Evolutionary conservation across 1,140 invertebrate species (phyloP), one percentile per base, ranked within the genome.

Genomic region (Apis dorsata): DNA sequence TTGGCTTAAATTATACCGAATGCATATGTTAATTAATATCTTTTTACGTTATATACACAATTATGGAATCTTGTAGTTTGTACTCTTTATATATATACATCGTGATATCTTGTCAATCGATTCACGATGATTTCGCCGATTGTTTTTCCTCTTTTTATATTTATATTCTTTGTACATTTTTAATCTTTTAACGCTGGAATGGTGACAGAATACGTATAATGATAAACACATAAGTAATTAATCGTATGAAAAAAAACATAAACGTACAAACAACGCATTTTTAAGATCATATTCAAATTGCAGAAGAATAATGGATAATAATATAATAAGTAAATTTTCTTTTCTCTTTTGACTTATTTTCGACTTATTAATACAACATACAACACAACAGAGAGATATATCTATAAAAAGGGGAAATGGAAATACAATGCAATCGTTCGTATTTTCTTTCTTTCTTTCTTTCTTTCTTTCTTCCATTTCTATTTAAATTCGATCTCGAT

Each of bases 181-280:
- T 83, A 76, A 86, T 65, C 75, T 79, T 71, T 74, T 78, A 12
- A 12, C 24, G 53, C 77, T 15, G 77, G 34, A 44, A 71, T 51
- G 68, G 44, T 81, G 5, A 69, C 72, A 55, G 21, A 15, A 53
- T 21, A 62, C 24, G 44, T 60, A 65, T 63, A 63, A 19, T 60
- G 53, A 81, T 53, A 62, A 57, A 71, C 85, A 66, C 83, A 85
- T 76, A 77, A 60, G 77, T 34, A 55, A 80, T 77, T 74, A 66
- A 60, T 77, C 17, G 55, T 85, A 77, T 81, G 44, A 51, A 17
- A 70, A 70, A 88, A 77, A 88, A 80, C 79, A 3, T 34, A 83
- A 86, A 84, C 86, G 65, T 86, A 88, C 86, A 86, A 53, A 79
- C 73, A 88, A 87, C 84, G 87, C 86, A 81, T 81, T 78, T 75